A percentile compares a stretch with the other conserved stretches of the same genome.
These are phyloP conservation scores for Girardinichthys multiradiatus DNA, from an alignment of 2,113 vertebrate species.

Conservation along the genomic window DNA sequence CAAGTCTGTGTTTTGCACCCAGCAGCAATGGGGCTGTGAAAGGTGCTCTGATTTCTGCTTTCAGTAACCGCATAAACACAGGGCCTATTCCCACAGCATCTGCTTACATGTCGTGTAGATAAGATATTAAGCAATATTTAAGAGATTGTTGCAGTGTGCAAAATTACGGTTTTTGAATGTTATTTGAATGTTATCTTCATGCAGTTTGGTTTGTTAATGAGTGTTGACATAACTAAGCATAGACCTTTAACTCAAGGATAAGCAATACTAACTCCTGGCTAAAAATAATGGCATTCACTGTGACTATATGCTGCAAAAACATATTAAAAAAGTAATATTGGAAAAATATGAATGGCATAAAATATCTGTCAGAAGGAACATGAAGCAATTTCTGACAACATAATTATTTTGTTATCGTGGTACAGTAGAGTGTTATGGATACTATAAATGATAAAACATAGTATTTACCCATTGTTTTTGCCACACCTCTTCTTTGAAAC, in stretches of 20 bases:
- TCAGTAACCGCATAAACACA: background rate
- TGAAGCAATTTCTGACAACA: background rate
- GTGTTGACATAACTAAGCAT: background rate
- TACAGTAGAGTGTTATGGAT: conserved; percentile 9
- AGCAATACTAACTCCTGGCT: too few species aligned
- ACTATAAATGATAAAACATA: too few species aligned
- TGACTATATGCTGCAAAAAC: background rate
- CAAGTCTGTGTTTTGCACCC: too few species aligned
- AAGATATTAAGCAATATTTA: background rate
- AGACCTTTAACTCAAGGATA: too few species aligned
- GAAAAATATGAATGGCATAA: background rate
- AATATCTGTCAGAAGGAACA: background rate
- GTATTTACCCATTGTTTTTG: conserved; percentile 20
- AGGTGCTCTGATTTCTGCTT: background rate
- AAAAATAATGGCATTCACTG: too few species aligned
- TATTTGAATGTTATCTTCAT: background rate
- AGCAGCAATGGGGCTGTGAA: too few species aligned
- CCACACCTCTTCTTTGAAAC: too few species aligned
- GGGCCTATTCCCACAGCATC: background rate
- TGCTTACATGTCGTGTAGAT: background rate
- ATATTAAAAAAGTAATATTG: background rate
- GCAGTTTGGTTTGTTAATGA: background rate
- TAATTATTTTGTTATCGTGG: background rate
- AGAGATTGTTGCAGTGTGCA: background rate
- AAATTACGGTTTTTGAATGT: background rate